A percentile compares a stretch with the other conserved stretches of the same genome.
These are phyloP conservation scores for Eulithis testata DNA, from an alignment of 2,888 invertebrate species.

Conservation along the genomic window DNA sequence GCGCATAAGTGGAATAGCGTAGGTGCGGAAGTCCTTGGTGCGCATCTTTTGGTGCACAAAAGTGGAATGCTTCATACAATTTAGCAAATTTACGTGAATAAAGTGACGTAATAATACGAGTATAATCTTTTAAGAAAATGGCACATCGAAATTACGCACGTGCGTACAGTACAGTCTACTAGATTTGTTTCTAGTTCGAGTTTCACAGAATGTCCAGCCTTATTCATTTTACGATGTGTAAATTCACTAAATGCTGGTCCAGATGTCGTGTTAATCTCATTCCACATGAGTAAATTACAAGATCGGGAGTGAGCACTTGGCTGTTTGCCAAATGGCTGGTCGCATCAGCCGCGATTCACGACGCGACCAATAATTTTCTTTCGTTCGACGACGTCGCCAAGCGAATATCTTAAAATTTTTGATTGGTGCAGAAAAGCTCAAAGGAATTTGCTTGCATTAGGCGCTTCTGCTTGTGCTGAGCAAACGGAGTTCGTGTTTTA, in stretches of 20 bases:
- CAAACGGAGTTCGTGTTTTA: slow-evolving; percentile 21
- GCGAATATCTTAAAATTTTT: slow-evolving; percentile 52
- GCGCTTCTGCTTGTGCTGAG: slow-evolving; percentile 32
- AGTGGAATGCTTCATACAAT: no score
- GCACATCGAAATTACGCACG: no score
- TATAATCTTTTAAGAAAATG: no score
- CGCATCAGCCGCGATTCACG: slow-evolving; percentile 66
- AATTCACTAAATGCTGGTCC: slow-evolving; percentile 67
- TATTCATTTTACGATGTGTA: slow-evolving; percentile 47
- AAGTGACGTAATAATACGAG: no score
- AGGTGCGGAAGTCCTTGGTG: no score
- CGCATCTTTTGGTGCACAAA: no score
- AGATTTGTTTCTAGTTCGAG: not conserved
- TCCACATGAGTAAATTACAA: slow-evolving; percentile 74
- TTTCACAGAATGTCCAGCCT: slow-evolving; percentile 9
- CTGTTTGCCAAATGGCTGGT: slow-evolving; percentile 69
- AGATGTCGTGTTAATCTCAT: slow-evolving; percentile 75
- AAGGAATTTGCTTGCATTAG: slow-evolving; percentile 42
- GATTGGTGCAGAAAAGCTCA: slow-evolving; percentile 43
- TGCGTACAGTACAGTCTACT: no score
- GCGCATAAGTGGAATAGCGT: no score
- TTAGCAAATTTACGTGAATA: no score
- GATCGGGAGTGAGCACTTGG: slow-evolving; percentile 68
- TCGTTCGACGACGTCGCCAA: slow-evolving; percentile 53
- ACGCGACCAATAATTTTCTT: slow-evolving; percentile 65